Conservation (phyloP, 2,113 vertebrate species). For the Parotia lawesii region DNA sequence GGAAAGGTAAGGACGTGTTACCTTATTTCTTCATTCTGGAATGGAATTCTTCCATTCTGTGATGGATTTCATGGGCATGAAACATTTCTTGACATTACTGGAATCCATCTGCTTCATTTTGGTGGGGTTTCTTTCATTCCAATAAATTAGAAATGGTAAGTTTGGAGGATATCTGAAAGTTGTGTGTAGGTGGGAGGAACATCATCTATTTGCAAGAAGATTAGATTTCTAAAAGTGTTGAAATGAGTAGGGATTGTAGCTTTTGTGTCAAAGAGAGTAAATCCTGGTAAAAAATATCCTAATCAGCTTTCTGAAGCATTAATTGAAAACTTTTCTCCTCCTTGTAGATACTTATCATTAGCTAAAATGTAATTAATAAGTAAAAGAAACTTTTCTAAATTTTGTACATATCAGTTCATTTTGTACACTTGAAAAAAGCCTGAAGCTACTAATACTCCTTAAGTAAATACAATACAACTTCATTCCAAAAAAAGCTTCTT, state of each 20-base stretch:
- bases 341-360: background rate
- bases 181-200: background rate
- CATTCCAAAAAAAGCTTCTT: background rate
- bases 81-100: background rate
- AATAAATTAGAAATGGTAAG: background rate
- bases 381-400: background rate
- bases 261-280: background rate
- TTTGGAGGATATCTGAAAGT: background rate
- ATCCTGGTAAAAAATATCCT: background rate
- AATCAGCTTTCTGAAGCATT: background rate
- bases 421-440: background rate
- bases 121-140: background rate
- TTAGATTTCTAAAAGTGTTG: background rate
- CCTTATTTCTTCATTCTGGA: background rate
- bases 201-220: background rate
- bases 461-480: background rate
- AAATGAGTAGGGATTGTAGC: background rate
- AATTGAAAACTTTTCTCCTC: background rate
- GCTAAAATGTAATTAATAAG: background rate
- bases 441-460: background rate
- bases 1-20: background rate
- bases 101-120: background rate
- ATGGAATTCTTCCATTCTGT: background rate
- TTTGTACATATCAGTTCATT: background rate
- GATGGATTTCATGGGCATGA: background rate